These are phyloP conservation scores for Glyphotaelius pellucidus DNA, from an alignment of 2,888 invertebrate species.

Conservation along the genomic window DNA sequence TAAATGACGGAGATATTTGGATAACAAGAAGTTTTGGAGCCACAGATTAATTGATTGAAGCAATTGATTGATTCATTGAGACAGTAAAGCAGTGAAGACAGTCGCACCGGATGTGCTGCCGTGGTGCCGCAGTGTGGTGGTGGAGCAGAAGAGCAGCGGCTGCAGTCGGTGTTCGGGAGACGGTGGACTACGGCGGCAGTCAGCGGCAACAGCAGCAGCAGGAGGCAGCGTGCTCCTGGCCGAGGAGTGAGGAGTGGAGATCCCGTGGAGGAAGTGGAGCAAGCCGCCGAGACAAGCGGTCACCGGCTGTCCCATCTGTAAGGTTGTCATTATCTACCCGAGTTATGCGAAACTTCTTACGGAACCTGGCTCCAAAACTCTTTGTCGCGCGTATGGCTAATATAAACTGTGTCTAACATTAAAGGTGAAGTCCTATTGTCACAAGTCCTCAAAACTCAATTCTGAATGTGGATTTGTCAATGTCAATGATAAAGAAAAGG, in stretches of 20 bases:
- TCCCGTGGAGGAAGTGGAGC: conserved; percentile 52
- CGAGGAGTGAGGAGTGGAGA: conserved; percentile 20
- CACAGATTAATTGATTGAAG: conserved; percentile 23
- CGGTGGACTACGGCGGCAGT: conserved; percentile 20
- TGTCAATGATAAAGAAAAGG: conserved; percentile 22
- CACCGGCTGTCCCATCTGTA: conserved; percentile 58
- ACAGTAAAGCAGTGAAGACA: conserved; percentile 45
- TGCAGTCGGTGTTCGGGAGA: conserved; percentile 21
- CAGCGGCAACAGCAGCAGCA: conserved; percentile 26
- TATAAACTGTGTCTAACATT: conserved; percentile 29
- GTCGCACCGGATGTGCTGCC: conserved; percentile 56
- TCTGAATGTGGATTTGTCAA: conserved; percentile 4
- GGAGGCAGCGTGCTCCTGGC: conserved; percentile 15
- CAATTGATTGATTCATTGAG: conserved; percentile 4
- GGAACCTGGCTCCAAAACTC: conserved; percentile 61
- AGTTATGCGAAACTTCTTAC: conserved; percentile 62
- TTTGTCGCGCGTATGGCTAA: conserved; percentile 39
- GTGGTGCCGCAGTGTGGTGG: conserved; percentile 40
- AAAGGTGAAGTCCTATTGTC: background rate
- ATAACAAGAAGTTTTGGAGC: conserved; percentile 55
- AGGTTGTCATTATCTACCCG: conserved; percentile 65
- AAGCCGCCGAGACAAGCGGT: conserved; percentile 20
- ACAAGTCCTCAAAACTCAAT: conserved; percentile 8
- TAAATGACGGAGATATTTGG: background rate
- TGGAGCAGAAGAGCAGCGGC: background rate